Percentiles rank a stretch among this genome's conserved stretches.
Conservation (phyloP, 2,113 vertebrate genomes). For the Hippocampus abdominalis region DNA sequence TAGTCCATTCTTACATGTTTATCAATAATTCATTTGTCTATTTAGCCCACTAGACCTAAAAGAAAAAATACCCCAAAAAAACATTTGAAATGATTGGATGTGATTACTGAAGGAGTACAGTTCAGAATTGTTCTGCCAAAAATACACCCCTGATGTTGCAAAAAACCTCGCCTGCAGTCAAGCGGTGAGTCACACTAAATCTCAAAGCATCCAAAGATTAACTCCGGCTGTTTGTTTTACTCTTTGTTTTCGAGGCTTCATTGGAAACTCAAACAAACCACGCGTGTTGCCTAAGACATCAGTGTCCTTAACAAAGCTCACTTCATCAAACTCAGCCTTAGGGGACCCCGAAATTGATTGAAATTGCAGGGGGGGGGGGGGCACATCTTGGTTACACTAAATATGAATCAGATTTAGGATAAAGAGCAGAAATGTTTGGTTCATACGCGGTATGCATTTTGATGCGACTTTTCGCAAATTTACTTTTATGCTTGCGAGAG, state of each 20-base stretch:
- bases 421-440: not conserved
- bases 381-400: not conserved
- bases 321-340: not conserved
- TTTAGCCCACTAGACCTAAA: too few species aligned
- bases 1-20: too few species aligned
- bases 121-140: not conserved
- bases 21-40: too few species aligned
- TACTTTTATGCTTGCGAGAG: slow-evolving; percentile 22
- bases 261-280: too few species aligned
- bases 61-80: not conserved
- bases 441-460: not conserved
- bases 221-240: not conserved
- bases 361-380: not conserved
- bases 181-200: not conserved
- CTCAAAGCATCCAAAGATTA: not conserved
- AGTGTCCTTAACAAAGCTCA: not conserved
- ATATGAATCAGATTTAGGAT: not conserved
- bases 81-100: not conserved
- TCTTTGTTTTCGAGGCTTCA: not conserved
- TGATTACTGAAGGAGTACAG: not conserved
- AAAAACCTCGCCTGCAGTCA: not conserved
- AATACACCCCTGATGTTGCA: not conserved
- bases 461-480: not conserved
- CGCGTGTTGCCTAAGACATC: too few species aligned
- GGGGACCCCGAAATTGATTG: not conserved